A percentile compares a stretch with the other conserved stretches of the same genome.
Conservation (phyloP, 2,888 invertebrate genomes). For the Philhelius pedissequus region DNA sequence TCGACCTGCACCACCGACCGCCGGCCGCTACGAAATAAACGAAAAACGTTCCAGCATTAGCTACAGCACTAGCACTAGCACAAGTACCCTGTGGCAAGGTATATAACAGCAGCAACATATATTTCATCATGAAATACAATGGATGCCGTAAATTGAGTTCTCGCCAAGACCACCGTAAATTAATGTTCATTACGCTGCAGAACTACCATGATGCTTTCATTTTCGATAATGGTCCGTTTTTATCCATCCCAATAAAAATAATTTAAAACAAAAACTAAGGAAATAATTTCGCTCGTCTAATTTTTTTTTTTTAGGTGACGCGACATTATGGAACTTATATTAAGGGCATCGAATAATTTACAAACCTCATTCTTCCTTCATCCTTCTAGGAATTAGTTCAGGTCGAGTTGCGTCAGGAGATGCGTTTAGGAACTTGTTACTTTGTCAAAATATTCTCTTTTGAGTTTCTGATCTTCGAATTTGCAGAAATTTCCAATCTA, state of each 20-base stretch:
- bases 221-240: constrained; percentile 18
- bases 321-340: not conserved
- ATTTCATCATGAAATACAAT: constrained; percentile 60
- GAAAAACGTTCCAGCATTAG: not conserved
- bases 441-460: too few relatives aligned
- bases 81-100: constrained; percentile 9
- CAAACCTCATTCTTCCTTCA: not conserved
- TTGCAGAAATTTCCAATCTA: too few relatives aligned
- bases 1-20: constrained; percentile 7
- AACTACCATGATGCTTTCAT: constrained; percentile 16
- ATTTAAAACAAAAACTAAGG: not conserved
- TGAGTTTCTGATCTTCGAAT: too few relatives aligned
- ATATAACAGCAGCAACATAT: constrained; percentile 58
- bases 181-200: constrained; percentile 66
- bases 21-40: not conserved
- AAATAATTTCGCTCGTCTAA: not conserved
- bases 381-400: not conserved
- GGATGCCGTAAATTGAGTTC: constrained; percentile 65
- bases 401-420: too few relatives aligned
- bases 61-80: not conserved
- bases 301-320: not conserved
- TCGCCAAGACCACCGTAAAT: constrained; percentile 65
- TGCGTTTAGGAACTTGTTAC: too few relatives aligned
- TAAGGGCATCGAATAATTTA: not conserved
- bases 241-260: constrained; percentile 49